phyloP scores from a whole-genome alignment of 2,888 invertebrate genomes.

The Anthrax anthrax region DNA sequence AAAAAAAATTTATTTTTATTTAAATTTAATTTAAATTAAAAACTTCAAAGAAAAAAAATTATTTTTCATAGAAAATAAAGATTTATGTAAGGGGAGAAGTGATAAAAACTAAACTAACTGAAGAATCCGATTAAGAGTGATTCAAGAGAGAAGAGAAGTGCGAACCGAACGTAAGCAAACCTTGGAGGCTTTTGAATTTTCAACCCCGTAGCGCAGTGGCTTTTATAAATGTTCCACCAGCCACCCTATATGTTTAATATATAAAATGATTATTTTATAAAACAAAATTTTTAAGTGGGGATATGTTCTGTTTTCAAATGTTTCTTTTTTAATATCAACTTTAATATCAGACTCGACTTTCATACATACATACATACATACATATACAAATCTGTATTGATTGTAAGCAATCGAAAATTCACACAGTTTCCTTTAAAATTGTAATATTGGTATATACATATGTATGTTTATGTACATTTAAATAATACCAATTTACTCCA shows the following conservation, averaged over 20 bases:
- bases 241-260: conserved; percentile 1
- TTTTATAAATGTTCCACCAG: conserved; percentile 25
- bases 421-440: too few relatives aligned
- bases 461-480: too few relatives aligned
- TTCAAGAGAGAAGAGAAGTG: conserved; percentile 37
- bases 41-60: neutral
- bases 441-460: too few relatives aligned
- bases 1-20: neutral
- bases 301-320: too few relatives aligned
- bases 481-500: too few relatives aligned
- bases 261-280: neutral
- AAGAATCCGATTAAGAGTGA: conserved; percentile 26
- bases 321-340: too few relatives aligned
- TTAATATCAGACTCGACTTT: too few relatives aligned
- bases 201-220: conserved; percentile 25
- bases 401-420: too few relatives aligned
- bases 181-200: conserved; percentile 36
- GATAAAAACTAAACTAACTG: neutral
- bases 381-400: too few relatives aligned
- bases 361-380: too few relatives aligned
- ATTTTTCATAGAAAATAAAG: neutral
- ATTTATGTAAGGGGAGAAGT: neutral
- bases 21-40: neutral
- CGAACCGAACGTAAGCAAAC: conserved; percentile 38
- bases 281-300: too few relatives aligned